Percentiles rank a stretch among this genome's conserved stretches.
Conservation (phyloP, 2,797 vertebrate species). For the Alosa sapidissima region DNA sequence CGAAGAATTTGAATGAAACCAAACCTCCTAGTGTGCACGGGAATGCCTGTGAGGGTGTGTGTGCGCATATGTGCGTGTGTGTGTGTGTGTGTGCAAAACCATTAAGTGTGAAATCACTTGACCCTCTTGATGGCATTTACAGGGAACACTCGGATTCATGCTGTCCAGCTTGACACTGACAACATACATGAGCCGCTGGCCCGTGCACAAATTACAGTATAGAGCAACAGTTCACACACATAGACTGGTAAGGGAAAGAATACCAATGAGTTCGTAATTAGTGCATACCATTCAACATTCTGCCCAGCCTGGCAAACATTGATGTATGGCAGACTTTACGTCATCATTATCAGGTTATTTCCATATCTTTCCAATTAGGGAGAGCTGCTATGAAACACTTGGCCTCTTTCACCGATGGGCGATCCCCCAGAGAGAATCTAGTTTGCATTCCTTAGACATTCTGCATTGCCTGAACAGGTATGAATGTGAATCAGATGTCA, state of each 20-base stretch:
- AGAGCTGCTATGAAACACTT: conserved; percentile 1
- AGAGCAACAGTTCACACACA: background rate
- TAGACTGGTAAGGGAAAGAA: conserved; percentile 2
- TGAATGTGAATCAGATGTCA: conserved; percentile 18
- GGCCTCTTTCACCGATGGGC: background rate
- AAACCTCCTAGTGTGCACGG: background rate
- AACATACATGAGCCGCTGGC: background rate
- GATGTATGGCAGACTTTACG: background rate
- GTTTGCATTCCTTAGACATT: background rate
- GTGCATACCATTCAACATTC: background rate
- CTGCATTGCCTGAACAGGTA: conserved; percentile 9
- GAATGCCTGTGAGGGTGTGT: background rate
- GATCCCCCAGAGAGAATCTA: conserved; percentile 8
- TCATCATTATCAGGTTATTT: background rate
- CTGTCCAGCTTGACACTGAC: conserved; percentile 2
- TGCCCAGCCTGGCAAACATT: conserved; percentile 1
- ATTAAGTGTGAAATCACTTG: conserved; percentile 23
- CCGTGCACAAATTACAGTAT: background rate
- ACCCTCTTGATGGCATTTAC: conserved; percentile 6
- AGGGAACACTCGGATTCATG: conserved; percentile 9
- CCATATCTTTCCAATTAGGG: conserved; percentile 24
- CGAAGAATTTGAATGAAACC: conserved; percentile 21
- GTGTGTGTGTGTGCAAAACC: background rate
- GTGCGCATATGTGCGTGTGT: background rate
- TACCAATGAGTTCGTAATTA: conserved; percentile 20